Evolutionary conservation across 1,140 invertebrate genomes (phyloP).

Genomic region (Zaprionus capensis): DNA sequence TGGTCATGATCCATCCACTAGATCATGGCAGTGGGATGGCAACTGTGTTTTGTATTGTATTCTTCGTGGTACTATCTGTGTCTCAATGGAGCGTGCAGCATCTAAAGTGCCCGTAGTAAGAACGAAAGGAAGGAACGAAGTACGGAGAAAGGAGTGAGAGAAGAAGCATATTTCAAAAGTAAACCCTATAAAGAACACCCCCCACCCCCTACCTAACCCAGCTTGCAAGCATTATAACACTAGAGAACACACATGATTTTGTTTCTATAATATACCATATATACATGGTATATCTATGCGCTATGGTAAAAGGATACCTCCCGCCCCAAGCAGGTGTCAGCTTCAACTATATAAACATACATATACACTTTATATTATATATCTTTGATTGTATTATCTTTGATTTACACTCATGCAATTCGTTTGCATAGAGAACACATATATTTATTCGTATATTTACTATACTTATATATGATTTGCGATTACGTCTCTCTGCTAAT

Average conservation of each 20-base stretch:
- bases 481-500: conserved; percentile 29
- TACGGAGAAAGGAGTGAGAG: background rate
- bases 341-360: background rate
- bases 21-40: background rate
- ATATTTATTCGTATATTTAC: conserved; percentile 37
- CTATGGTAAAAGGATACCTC: background rate
- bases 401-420: background rate
- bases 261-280: background rate
- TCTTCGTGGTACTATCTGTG: conserved; percentile 80
- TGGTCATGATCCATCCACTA: no score
- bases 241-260: background rate
- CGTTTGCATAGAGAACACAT: background rate
- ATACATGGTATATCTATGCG: background rate
- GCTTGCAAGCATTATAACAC: conserved; percentile 41
- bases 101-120: conserved; percentile 77
- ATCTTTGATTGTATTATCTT: background rate
- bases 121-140: conserved; percentile 34
- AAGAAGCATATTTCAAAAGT: conserved; percentile 8
- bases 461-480: conserved; percentile 29
- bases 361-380: conserved; percentile 10
- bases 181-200: background rate
- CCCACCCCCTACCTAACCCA: background rate
- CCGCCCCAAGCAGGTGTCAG: background rate
- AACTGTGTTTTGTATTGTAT: conserved; percentile 54
- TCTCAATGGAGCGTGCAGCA: conserved; percentile 74